Percentiles rank a stretch among this genome's conserved stretches.
phyloP scores from a whole-genome alignment of 2,797 vertebrate genomes.

The Esox masquinongy region DNA sequence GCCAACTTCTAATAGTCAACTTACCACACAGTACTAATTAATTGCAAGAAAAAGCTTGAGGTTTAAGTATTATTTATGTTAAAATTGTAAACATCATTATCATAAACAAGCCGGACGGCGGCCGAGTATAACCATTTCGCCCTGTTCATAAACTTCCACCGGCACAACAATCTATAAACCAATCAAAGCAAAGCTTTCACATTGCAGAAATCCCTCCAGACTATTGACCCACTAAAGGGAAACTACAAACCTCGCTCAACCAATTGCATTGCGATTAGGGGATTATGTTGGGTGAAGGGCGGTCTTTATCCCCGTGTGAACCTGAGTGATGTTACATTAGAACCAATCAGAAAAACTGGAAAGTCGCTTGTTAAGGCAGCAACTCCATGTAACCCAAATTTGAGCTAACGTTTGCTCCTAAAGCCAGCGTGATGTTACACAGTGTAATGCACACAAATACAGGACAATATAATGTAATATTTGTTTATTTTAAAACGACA shows the following conservation, averaged over 20 bases:
- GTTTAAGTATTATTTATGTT: not conserved
- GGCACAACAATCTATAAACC: slow-evolving; percentile 17
- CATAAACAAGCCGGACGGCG: slow-evolving; percentile 66
- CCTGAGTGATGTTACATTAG: slow-evolving; percentile 20
- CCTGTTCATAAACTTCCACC: slow-evolving; percentile 45
- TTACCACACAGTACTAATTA: slow-evolving; percentile 42
- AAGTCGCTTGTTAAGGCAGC: not conserved
- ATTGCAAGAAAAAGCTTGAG: not conserved
- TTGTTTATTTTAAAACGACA: slow-evolving; percentile 2
- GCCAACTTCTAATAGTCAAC: slow-evolving; percentile 2
- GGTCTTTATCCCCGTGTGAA: slow-evolving; percentile 31
- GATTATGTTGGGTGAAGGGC: slow-evolving; percentile 1
- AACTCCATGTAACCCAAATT: not conserved
- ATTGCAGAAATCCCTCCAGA: not conserved
- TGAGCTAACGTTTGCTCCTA: not conserved
- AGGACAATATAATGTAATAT: not conserved
- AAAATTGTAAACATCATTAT: slow-evolving; percentile 16
- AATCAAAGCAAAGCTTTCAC: not conserved
- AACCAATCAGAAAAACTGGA: slow-evolving; percentile 7
- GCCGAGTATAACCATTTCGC: slow-evolving; percentile 32
- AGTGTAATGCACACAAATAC: not conserved
- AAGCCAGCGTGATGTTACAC: not conserved
- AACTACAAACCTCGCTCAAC: not conserved
- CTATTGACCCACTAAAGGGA: slow-evolving; percentile 24
- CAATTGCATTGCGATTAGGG: slow-evolving; percentile 23